Percentiles rank a stretch among this genome's conserved stretches.
Conservation (phyloP, 2,888 invertebrate genomes). For the Rotaria magnacalcarata region DNA sequence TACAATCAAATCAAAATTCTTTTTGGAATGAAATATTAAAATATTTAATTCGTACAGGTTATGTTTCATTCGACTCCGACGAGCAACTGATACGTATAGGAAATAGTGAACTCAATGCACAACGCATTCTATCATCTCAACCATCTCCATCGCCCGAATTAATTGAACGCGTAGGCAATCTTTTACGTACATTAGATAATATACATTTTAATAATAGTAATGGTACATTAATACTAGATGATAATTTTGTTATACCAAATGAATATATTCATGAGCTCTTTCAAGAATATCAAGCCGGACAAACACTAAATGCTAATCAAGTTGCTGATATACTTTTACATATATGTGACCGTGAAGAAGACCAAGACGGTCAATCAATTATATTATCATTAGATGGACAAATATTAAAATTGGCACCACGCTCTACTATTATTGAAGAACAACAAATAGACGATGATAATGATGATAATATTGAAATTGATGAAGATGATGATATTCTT, state of each 20-base stretch:
- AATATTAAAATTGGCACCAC: not conserved
- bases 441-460: not conserved
- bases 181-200: not conserved
- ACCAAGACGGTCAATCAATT: not conserved
- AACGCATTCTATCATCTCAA: not conserved
- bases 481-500: not conserved
- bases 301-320: conserved; percentile 29
- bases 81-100: not conserved
- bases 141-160: not conserved
- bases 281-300: not conserved
- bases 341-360: conserved; percentile 9
- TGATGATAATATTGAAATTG: not conserved
- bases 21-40: conserved; percentile 2
- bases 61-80: not conserved
- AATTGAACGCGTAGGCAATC: not conserved
- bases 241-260: not conserved
- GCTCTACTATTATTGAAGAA: not conserved
- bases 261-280: not conserved
- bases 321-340: not conserved
- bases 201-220: not conserved
- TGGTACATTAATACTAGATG: conserved; percentile 13
- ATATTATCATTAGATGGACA: not conserved
- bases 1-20: not conserved
- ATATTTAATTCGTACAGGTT: conserved; percentile 20
- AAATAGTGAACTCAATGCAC: not conserved